Evolutionary conservation across 2,888 invertebrate species (phyloP).

Genomic region (Diaphora mendica): DNA sequence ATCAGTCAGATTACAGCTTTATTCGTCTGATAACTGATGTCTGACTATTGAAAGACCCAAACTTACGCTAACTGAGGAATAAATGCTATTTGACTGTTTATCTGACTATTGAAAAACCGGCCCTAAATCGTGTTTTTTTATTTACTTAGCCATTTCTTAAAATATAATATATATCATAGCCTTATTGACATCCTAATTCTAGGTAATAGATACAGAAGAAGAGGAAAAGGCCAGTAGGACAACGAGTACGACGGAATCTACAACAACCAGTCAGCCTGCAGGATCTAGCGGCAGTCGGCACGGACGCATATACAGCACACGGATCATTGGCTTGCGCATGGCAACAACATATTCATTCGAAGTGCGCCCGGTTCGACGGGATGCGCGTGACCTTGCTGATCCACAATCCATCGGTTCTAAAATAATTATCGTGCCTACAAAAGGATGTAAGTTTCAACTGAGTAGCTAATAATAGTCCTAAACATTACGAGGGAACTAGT

Average conservation of each 20-base stretch:
- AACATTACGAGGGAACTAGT: neutral
- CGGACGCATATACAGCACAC: conserved; percentile 83
- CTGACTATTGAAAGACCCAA: too few species aligned
- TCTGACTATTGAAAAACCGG: too few species aligned
- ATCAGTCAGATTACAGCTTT: too few species aligned
- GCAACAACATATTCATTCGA: conserved; percentile 94
- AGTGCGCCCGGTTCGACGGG: conserved; percentile 87
- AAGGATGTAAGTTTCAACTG: conserved; percentile 90
- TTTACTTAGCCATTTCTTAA: neutral
- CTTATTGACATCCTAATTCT: conserved; percentile 29
- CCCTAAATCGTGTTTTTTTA: neutral
- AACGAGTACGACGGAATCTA: conserved; percentile 49
- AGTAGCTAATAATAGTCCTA: neutral
- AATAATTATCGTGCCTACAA: conserved; percentile 92
- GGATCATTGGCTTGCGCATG: conserved; percentile 91
- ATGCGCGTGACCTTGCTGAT: conserved; percentile 81
- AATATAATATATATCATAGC: neutral
- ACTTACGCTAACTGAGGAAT: too few species aligned
- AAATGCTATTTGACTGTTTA: too few species aligned
- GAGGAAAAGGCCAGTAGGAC: conserved; percentile 63
- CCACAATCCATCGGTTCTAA: conserved; percentile 88
- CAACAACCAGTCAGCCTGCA: conserved; percentile 54
- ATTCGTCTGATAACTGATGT: too few species aligned
- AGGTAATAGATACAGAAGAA: conserved; percentile 76
- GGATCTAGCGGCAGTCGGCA: conserved; percentile 50